Conservation (phyloP, 2,113 vertebrate genomes). For the Phyllopteryx taeniolatus region DNA sequence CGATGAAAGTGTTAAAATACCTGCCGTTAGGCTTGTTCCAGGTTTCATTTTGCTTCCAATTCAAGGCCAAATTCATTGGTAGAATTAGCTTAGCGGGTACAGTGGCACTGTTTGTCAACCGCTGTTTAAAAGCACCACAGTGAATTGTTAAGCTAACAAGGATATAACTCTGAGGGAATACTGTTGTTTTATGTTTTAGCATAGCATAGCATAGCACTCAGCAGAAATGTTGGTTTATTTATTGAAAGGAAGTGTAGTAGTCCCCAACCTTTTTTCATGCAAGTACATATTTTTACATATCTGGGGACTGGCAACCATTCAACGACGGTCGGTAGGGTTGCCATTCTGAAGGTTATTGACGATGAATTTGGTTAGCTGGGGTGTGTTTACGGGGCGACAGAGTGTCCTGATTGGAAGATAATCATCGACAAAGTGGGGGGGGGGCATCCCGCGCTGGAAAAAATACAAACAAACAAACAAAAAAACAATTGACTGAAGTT, state of each 20-base stretch:
- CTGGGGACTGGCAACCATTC: too few species aligned
- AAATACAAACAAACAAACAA: too few species aligned
- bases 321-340: too few species aligned
- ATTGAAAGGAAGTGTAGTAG: background rate
- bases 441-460: too few species aligned
- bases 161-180: background rate
- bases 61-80: background rate
- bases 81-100: background rate
- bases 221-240: background rate
- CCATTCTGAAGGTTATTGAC: too few species aligned
- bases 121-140: background rate
- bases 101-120: background rate
- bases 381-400: too few species aligned
- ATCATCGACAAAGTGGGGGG: too few species aligned
- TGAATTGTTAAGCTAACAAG: background rate
- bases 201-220: background rate
- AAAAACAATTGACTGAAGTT: too few species aligned
- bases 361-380: too few species aligned
- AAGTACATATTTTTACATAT: background rate
- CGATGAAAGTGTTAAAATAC: conserved; percentile 65
- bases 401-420: too few species aligned
- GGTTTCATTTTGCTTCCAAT: too few species aligned
- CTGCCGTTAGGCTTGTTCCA: conserved; percentile 36
- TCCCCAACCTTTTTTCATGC: background rate
- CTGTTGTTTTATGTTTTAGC: too few species aligned